Evolutionary conservation across 2,888 invertebrate species (phyloP).

Genomic region (Conomelus anceps): DNA sequence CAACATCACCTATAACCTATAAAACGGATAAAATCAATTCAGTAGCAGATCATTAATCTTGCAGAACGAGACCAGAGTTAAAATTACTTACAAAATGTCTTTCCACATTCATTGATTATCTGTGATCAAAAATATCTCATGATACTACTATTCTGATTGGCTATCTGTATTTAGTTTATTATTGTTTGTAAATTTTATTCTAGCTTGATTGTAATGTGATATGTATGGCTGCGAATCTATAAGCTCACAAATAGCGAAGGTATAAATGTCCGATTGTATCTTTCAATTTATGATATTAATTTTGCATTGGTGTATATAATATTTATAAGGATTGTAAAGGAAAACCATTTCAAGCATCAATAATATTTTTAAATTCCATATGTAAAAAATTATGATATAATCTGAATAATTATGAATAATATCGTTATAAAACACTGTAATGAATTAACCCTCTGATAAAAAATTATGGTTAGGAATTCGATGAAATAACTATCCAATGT

Average conservation of each 20-base stretch:
- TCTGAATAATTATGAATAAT: no score
- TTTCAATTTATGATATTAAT: background rate
- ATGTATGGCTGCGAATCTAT: background rate
- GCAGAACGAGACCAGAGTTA: background rate
- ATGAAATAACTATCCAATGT: no score
- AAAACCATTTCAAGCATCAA: no score
- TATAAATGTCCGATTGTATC: background rate
- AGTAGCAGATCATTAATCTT: background rate
- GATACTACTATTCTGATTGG: background rate
- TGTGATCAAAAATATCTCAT: background rate
- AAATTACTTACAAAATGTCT: background rate
- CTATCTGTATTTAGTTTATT: background rate
- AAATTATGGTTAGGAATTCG: no score
- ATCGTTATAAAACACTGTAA: no score
- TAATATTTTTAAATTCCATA: no score
- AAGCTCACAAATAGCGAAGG: background rate
- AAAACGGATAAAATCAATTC: background rate
- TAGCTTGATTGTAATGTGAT: background rate
- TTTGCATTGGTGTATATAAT: background rate
- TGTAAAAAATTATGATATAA: no score
- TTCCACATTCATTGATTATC: background rate
- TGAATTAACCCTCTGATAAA: no score
- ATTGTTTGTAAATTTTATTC: background rate
- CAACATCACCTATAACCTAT: no score
- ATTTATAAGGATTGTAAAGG: no score